Base-by-base conservation (phyloP, 2,888 invertebrate species). In the Graphium colonna region DNA sequence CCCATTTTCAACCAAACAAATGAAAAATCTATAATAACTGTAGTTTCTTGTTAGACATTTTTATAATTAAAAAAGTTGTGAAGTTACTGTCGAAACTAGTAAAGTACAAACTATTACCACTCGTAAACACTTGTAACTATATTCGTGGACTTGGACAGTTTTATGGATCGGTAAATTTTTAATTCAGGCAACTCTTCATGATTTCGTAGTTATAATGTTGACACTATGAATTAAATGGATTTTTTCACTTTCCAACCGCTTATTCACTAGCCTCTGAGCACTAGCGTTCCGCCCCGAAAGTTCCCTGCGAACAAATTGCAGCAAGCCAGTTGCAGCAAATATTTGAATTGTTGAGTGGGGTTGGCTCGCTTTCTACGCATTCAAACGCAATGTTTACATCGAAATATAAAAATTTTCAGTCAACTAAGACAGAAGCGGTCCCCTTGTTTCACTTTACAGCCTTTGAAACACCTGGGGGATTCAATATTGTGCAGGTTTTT, bases 331-430 rank as follows among this genome's bases (percentile, higher is more conserved):
- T 72, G 77, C 71, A 62, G 75, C 79, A 84, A 88, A 87, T 86
- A 85, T 88, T 88, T 87, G 81, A 82, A 85, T 84, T 82, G 84
- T 77, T 78, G 82, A 87, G 81, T 84, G 82, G 79, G 73, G 87
- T 85, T 86, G 87, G 86, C 85, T 86, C 77, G 78, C 86, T 71
- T 78, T 73, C 75, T 71, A 73, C 75, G 77, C 78, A 79, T 82
- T 81, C 82, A 77, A 70, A 67, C 68, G 71, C 65, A 63, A 66
- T 78, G 80, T 84, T 84, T 83, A 81, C 82, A 77, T 66, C 68
- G 62, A 73, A 70, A 75, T 75, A 84, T 81, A 83, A 82, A 82
- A 75, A 3, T 79, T 75, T 68, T 67, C 68, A 61, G 60, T 66
- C 65, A 67, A 65, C 67, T 60, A 58, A 61, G 59, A 62, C 59